Evolutionary conservation across 2,113 vertebrate genomes (phyloP).

Genomic region (Nycticorax nycticorax): DNA sequence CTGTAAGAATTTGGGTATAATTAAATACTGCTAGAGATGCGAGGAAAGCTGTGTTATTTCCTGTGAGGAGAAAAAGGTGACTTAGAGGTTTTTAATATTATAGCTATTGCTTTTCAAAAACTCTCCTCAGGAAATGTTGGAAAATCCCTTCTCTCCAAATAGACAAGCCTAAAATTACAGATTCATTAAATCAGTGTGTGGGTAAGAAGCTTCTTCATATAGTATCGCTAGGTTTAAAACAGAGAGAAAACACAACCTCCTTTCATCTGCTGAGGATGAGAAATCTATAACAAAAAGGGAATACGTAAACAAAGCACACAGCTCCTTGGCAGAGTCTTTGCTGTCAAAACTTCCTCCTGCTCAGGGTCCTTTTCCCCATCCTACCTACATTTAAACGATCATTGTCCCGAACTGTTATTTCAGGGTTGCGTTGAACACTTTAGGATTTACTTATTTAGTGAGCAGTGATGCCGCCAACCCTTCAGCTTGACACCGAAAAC

Average conservation of each 20-base stretch:
- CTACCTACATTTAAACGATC: slow-evolving; percentile 24
- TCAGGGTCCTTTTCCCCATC: not conserved
- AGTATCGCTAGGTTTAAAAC: slow-evolving; percentile 32
- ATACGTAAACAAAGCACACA: slow-evolving; percentile 46
- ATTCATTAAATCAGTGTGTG: slow-evolving; percentile 28
- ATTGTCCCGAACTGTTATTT: slow-evolving; percentile 45
- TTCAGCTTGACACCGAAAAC: slow-evolving; percentile 23
- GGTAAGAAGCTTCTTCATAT: not conserved
- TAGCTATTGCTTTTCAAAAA: slow-evolving; percentile 65
- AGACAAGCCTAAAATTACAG: slow-evolving; percentile 16
- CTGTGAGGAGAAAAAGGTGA: slow-evolving; percentile 61
- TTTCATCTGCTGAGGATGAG: slow-evolving; percentile 31
- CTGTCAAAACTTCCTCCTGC: slow-evolving; percentile 26
- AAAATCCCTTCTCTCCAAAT: slow-evolving; percentile 55
- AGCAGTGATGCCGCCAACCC: not conserved
- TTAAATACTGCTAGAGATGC: slow-evolving; percentile 50
- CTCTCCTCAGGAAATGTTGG: slow-evolving; percentile 49
- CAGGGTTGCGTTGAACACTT: slow-evolving; percentile 61
- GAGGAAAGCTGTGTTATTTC: slow-evolving; percentile 56
- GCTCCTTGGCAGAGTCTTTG: not conserved
- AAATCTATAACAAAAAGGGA: slow-evolving; percentile 43
- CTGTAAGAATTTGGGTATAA: slow-evolving; percentile 42
- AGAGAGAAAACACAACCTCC: not conserved
- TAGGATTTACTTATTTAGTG: slow-evolving; percentile 61
- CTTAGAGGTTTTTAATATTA: slow-evolving; percentile 55